These are phyloP conservation scores for Sula dactylatra DNA, from an alignment of 2,113 vertebrate genomes.

Conservation along the genomic window DNA sequence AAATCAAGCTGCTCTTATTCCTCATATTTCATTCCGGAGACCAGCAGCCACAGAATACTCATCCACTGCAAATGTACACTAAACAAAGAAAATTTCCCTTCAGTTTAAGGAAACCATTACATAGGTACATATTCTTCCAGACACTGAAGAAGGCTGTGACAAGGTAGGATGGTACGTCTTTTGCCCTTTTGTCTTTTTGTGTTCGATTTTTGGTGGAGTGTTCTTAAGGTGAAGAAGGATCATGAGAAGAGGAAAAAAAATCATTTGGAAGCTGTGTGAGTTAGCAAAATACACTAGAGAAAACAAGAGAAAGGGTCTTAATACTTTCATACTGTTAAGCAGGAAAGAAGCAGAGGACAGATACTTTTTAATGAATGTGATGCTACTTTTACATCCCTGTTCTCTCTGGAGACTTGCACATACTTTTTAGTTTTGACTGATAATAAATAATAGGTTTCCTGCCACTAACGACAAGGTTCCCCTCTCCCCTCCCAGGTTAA, in stretches of 20 bases:
- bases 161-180: not conserved
- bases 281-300: not conserved
- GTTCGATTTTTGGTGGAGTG: not conserved
- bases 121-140: not conserved
- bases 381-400: not conserved
- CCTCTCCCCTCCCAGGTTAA: not conserved
- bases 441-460: conserved; percentile 30
- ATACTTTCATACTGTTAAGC: not conserved
- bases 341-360: not conserved
- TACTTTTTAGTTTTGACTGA: not conserved
- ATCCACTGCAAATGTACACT: not conserved
- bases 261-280: rapidly evolving
- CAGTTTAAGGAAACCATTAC: not conserved
- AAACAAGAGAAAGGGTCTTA: not conserved
- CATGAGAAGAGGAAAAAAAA: not conserved
- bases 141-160: not conserved
- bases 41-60: not conserved
- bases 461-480: not conserved
- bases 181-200: not conserved
- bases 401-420: not conserved
- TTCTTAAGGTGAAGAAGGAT: not conserved
- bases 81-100: not conserved
- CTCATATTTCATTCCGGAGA: not conserved
- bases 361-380: not conserved
- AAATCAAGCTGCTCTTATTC: not conserved